phyloP scores from a whole-genome alignment of 2,888 invertebrate species.

The Cheilosia urbana region DNA sequence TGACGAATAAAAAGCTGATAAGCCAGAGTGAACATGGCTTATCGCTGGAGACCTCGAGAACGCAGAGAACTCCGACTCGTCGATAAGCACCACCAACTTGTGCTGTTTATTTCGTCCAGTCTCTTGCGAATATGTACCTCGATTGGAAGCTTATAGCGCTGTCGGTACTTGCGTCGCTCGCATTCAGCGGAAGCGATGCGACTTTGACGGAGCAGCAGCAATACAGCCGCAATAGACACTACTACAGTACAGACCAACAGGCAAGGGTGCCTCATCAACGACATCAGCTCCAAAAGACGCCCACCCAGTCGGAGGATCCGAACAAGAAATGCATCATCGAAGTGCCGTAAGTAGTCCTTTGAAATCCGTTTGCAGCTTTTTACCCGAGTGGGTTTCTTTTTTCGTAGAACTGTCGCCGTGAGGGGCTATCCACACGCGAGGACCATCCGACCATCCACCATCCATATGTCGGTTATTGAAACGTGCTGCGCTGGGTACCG shows the following conservation, averaged over 20 bases:
- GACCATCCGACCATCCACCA: slow-evolving; percentile 81
- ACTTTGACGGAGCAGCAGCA: slow-evolving; percentile 44
- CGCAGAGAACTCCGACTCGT: slow-evolving; percentile 9
- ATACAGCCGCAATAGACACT: slow-evolving; percentile 13
- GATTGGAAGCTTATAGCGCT: slow-evolving; percentile 59
- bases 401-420: slow-evolving; percentile 78
- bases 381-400: background rate
- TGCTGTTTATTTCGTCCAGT: slow-evolving; percentile 32
- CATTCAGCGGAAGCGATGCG: slow-evolving; percentile 35
- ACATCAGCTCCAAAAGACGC: slow-evolving; percentile 12
- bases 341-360: slow-evolving; percentile 80
- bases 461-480: slow-evolving; percentile 86
- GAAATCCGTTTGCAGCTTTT: slow-evolving; percentile 4
- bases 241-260: too few species aligned
- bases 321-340: slow-evolving; percentile 80
- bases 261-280: background rate
- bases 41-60: slow-evolving; percentile 35
- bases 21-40: slow-evolving; percentile 7
- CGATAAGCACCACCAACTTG: slow-evolving; percentile 34
- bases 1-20: slow-evolving; percentile 38
- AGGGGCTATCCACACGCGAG: slow-evolving; percentile 78
- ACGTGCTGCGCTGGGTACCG: slow-evolving; percentile 89
- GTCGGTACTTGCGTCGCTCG: slow-evolving; percentile 27
- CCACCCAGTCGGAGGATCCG: slow-evolving; percentile 15
- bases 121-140: slow-evolving; percentile 61